A percentile compares a stretch with the other conserved stretches of the same genome.
These are phyloP conservation scores for Scelioninae gen. 1 DNA, from an alignment of 2,888 invertebrate species.

Conservation along the genomic window DNA sequence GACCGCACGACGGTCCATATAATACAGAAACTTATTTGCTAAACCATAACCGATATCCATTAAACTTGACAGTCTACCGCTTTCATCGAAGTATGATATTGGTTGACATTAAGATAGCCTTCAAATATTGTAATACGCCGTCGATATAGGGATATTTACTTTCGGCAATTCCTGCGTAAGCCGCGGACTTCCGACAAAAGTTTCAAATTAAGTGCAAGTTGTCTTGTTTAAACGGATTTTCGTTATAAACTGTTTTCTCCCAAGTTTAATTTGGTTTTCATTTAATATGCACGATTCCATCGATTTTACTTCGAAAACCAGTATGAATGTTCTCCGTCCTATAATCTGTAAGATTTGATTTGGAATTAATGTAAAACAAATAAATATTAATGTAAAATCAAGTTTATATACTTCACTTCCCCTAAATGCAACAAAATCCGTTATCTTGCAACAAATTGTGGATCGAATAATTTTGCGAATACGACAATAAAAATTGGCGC, in stretches of 20 bases:
- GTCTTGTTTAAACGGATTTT: constrained; percentile 3
- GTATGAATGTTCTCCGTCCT: too few species aligned
- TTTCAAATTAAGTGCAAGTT: constrained; percentile 7
- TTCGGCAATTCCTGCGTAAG: not conserved
- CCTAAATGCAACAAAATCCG: too few species aligned
- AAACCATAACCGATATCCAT: constrained; percentile 64
- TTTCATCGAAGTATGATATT: constrained; percentile 39
- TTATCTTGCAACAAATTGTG: too few species aligned
- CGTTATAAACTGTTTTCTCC: constrained; percentile 9
- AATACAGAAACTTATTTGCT: constrained; percentile 59
- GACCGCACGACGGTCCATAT: constrained; percentile 35
- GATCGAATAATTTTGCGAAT: constrained; percentile 57
- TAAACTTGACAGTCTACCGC: constrained; percentile 48
- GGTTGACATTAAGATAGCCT: constrained; percentile 31
- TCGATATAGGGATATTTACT: constrained; percentile 9
- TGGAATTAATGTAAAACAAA: too few species aligned
- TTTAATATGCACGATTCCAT: not conserved
- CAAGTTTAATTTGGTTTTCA: constrained; percentile 5
- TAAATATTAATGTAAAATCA: too few species aligned
- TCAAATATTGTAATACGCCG: constrained; percentile 45
- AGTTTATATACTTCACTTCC: too few species aligned
- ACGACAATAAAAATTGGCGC: constrained; percentile 64
- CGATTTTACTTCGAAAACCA: too few species aligned
- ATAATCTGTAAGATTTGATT: too few species aligned
- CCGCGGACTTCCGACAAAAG: not conserved